Evolutionary conservation across 2,113 vertebrate genomes (phyloP).

Genomic region (Indicator indicator): DNA sequence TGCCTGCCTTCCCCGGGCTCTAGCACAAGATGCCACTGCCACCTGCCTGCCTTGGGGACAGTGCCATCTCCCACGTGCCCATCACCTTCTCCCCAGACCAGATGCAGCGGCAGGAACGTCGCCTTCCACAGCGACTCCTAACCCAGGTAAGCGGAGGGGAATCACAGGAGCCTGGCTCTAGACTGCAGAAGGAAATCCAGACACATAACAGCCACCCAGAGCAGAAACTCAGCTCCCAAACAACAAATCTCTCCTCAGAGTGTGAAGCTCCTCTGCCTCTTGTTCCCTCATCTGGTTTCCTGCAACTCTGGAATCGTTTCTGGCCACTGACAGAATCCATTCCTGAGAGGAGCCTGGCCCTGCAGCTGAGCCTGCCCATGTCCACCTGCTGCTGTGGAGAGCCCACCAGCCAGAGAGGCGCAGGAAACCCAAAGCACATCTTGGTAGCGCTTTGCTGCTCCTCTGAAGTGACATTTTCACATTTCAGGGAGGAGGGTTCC

Average conservation of each 20-base stretch:
- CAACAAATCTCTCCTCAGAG: background rate
- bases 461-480: background rate
- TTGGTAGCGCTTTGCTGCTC: fast-evolving
- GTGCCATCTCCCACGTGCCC: background rate
- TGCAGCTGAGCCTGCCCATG: background rate
- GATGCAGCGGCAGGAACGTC: background rate
- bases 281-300: background rate
- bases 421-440: background rate
- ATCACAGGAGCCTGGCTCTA: fast-evolving
- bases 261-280: background rate
- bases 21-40: background rate
- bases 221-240: background rate
- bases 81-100: background rate
- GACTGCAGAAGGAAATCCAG: background rate
- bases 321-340: background rate
- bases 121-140: background rate
- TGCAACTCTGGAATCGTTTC: background rate
- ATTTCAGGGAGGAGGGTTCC: background rate
- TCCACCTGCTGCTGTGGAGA: background rate
- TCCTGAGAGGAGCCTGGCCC: background rate
- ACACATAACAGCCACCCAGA: background rate
- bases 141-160: background rate
- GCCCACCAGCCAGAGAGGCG: fast-evolving
- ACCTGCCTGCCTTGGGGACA: background rate
- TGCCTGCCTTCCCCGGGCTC: background rate